Evolutionary conservation across 2,888 invertebrate species (phyloP), one percentile per base, ranked within the genome.

Genomic region (Amorpha juglandis): DNA sequence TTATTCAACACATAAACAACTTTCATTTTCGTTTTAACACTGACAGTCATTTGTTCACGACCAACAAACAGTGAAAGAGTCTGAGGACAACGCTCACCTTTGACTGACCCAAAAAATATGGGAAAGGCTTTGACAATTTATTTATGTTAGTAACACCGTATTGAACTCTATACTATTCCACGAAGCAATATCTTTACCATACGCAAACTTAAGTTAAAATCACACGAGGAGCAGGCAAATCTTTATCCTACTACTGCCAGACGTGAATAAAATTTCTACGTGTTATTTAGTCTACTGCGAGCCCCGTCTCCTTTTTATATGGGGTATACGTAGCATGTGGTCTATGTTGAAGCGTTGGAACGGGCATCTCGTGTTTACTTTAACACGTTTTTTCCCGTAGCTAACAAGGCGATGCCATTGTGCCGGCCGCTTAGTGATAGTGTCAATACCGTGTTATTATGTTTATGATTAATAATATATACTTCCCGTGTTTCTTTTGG

Each of bases 351-450:
- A 77, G 19, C 50, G 79, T 82, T 79, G 78, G 81, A 79, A 77
- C 80, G 79, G 72, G 75, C 77, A 83, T 79, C 77, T 81, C 75
- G 74, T 87, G 77, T 91, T 90, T 89, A 87, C 84, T 83, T 84
- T 91, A 87, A 89, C 91, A 90, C 83, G 82, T 90, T 91, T 91
- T 89, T 90, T 85, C 80, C 70, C 77, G 78, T 80, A 78, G 80
- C 84, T 90, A 92, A 92, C 91, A 87, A 91, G 86, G 80, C 83
- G 78, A 80, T 78, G 79, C 80, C 81, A 89, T 91, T 89, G 90
- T 90, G 79, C 81, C 75, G 42, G 64, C 74, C 76, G 83, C 78
- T 85, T 84, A 86, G 88, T 87, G 88, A 89, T 90, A 88, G 77
- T 86, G 91, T 91, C 88, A 92, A 92, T 88, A 89, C 71, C 73